These are phyloP conservation scores for Xerus rutilus DNA, from an alignment of 2,797 vertebrate genomes.

Conservation along the genomic window DNA sequence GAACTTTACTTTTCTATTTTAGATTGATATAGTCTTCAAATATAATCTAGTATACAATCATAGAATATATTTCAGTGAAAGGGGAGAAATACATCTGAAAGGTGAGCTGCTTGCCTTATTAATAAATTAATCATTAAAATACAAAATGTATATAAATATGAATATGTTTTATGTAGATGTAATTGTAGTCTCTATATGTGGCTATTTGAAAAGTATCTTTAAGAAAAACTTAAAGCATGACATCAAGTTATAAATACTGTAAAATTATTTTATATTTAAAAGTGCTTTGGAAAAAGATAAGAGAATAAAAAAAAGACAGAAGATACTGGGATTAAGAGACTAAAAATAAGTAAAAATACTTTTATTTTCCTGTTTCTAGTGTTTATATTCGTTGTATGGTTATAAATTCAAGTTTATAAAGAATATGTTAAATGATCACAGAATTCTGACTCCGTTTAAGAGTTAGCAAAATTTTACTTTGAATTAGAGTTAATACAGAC, in stretches of 20 bases:
- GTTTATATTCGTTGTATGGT: not conserved
- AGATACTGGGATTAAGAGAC: not conserved
- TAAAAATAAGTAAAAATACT: not conserved
- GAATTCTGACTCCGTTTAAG: not conserved
- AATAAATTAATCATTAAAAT: slow-evolving; percentile 2
- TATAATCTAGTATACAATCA: not conserved
- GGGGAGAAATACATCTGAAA: not conserved
- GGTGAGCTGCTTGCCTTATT: not conserved
- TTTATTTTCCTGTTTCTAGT: not conserved
- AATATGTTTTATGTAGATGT: not conserved
- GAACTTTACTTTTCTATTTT: not conserved
- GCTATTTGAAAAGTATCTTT: not conserved
- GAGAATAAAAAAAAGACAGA: not conserved
- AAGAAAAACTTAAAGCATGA: slow-evolving; percentile 14
- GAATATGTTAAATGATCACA: not conserved
- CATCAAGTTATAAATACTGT: not conserved
- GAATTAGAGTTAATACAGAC: not conserved
- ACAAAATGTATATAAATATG: not conserved
- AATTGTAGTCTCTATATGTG: not conserved
- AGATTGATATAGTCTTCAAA: not conserved
- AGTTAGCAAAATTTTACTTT: not conserved
- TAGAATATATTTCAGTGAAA: not conserved
- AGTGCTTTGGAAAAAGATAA: not conserved
- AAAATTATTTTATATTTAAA: not conserved
- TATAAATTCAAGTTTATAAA: not conserved